Base-by-base conservation (phyloP, 2,113 vertebrate species). In the Progne subis region DNA sequence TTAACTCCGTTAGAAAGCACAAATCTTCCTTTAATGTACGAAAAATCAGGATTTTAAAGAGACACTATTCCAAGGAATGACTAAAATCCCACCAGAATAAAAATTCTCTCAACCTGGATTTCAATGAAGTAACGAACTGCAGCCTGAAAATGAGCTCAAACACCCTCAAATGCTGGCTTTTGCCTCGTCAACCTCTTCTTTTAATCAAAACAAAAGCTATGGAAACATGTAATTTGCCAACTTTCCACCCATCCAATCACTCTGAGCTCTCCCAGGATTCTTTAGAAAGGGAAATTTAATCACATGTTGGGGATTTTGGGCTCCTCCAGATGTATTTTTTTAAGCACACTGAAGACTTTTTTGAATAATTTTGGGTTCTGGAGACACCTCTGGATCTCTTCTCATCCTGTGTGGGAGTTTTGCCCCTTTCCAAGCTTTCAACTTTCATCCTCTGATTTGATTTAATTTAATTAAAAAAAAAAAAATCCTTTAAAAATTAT, bases 151-250 rank as follows among this genome's bases (percentile, higher is more conserved):
- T 39, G 46, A 60, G 19, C 28, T 52, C 28, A 25, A 67, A 53
- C 52, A 59, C 32, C 9, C 32, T 8, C 25, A 46, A 46, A 20
- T 47, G 24, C 69, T 34, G 15, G 14, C 3, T 44, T 67, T 60
- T 5, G 3, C 24, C 10, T 82, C 0, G 2, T 47, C 7, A 15
- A 8, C 2, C 11, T 60, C 23, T 41, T 60, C 39, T 46, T 37
- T 46, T 17, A 5, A 67, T 39, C 16, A 68, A 75, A 53, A 75
- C 29, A 59, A 32, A 46, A 52, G 23, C 31, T 49, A 57, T 2
- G 0, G 8, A 68, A 88, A 46, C 7, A 44, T 4, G 6, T 6
- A 39, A 39, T 24, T 59, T 74, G 23, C 26, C 69, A 74, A 2
- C 11, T 59, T 52, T 43, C 77, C 52, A 1, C 52, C 39, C 37